A percentile compares a stretch with the other conserved stretches of the same genome.
Evolutionary conservation across 2,113 vertebrate genomes (phyloP).

Genomic region (Xyliphius kryptos): DNA sequence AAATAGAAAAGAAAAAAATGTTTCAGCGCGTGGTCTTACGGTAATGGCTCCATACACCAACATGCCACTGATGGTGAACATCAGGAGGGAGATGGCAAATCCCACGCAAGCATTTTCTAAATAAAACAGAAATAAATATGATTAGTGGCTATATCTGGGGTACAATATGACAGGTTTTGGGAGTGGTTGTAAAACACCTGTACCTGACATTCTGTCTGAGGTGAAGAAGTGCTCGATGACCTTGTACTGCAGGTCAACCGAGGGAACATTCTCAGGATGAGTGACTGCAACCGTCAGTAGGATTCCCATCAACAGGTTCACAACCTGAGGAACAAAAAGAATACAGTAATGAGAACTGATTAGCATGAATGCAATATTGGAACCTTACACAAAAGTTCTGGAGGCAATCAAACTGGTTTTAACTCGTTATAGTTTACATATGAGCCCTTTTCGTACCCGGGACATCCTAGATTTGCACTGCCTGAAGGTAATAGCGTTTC

Average conservation of each 20-base stretch:
- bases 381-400: too few relatives aligned
- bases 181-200: too few relatives aligned
- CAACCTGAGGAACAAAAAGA: conserved; percentile 60
- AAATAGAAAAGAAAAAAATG: not conserved
- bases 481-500: too few relatives aligned
- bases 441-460: too few relatives aligned
- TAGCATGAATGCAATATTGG: too few relatives aligned
- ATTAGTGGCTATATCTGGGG: too few relatives aligned
- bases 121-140: conserved; percentile 16
- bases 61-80: conserved; percentile 98
- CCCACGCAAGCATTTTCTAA: conserved; percentile 93
- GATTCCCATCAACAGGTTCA: conserved; percentile 94
- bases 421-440: too few relatives aligned
- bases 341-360: too few relatives aligned
- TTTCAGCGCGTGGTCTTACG: conserved; percentile 81
- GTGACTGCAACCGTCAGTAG: conserved; percentile 93
- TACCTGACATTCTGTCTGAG: conserved; percentile 92
- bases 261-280: conserved; percentile 86
- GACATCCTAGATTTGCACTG: too few relatives aligned
- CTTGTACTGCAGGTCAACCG: conserved; percentile 92
- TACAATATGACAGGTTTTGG: too few relatives aligned
- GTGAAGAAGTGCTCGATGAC: conserved; percentile 94
- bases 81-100: conserved; percentile 92
- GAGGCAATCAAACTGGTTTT: too few relatives aligned
- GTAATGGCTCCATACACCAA: conserved; percentile 96